Evolutionary conservation across 2,113 vertebrate genomes (phyloP).

Genomic region (Holacanthus passer): DNA sequence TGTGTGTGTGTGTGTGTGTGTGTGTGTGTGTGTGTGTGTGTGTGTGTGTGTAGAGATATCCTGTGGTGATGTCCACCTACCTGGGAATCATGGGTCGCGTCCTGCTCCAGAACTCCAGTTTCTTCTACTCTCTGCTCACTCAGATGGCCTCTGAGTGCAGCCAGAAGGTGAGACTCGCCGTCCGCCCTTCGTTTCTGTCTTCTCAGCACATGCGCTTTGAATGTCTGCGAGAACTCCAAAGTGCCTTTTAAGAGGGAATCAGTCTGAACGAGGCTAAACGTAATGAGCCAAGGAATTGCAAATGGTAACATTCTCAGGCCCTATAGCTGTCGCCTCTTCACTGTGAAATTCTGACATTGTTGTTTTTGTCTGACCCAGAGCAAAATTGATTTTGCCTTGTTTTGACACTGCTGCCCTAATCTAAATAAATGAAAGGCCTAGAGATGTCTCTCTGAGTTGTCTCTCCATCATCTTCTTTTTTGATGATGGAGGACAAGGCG

Average conservation of each 20-base stretch:
- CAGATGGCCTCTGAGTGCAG: conserved; percentile 92
- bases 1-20: conserved; percentile 26
- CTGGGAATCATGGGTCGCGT: conserved; percentile 94
- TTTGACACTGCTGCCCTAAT: conserved; percentile 27
- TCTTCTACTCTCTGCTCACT: conserved; percentile 93
- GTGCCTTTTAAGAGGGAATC: conserved; percentile 57
- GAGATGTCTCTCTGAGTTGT: conserved; percentile 4
- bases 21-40: conserved; percentile 20
- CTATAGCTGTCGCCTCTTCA: background rate
- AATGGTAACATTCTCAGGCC: conserved; percentile 39
- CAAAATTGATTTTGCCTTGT: conserved; percentile 25
- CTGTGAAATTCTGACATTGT: conserved; percentile 15
- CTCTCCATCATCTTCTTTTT: background rate
- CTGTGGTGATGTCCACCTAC: conserved; percentile 97
- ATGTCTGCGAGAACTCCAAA: conserved; percentile 39
- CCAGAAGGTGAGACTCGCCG: conserved; percentile 88
- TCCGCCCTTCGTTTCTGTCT: conserved; percentile 58
- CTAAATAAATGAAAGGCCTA: conserved; percentile 19
- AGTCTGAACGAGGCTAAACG: conserved; percentile 45
- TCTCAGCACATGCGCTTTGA: conserved; percentile 48
- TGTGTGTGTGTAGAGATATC: conserved; percentile 89
- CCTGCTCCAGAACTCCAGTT: conserved; percentile 93
- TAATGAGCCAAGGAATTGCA: conserved; percentile 67
- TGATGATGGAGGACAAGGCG: conserved; percentile 4
- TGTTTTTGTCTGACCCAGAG: conserved; percentile 3